Percentiles rank a stretch among this genome's conserved stretches.
Conservation (phyloP, 53 echinoderm and acorn worm genomes). For the Holothuria scabra region DNA sequence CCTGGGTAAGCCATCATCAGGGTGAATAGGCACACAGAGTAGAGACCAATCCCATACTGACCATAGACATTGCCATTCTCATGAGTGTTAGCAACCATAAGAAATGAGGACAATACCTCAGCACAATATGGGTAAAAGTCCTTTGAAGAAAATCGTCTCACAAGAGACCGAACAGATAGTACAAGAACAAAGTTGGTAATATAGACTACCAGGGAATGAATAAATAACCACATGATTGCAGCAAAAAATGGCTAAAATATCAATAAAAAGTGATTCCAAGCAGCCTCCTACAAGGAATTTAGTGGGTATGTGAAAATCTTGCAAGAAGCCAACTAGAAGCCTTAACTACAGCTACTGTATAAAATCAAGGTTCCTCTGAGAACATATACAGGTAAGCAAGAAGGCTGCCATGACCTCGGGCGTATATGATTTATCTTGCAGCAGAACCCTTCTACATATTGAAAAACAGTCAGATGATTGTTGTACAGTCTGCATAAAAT, state of each 20-base stretch:
- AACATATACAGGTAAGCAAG: no score
- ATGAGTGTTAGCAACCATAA: conserved; percentile 48
- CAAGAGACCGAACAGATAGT: conserved; percentile 45
- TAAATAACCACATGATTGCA: conserved; percentile 35
- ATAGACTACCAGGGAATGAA: conserved; percentile 51
- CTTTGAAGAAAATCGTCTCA: conserved; percentile 43
- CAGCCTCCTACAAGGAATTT: no score
- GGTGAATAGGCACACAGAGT: conserved; percentile 66
- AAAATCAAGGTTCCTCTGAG: no score
- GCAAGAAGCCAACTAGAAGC: no score
- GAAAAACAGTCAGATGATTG: no score
- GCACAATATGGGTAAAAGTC: conserved; percentile 59
- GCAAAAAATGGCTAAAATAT: not conserved
- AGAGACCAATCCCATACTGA: conserved; percentile 60
- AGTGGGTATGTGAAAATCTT: no score
- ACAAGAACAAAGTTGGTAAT: conserved; percentile 59
- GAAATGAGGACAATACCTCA: conserved; percentile 28
- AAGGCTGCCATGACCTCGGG: no score
- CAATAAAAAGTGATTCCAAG: no score
- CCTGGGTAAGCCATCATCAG: conserved; percentile 69
- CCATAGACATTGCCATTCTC: conserved; percentile 69
- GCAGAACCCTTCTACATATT: no score
- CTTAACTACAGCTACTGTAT: no score
- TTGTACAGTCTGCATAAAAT: no score
- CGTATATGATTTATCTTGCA: no score